Base-by-base conservation (phyloP, 2,888 invertebrate species). In the Parnassius apollo region DNA sequence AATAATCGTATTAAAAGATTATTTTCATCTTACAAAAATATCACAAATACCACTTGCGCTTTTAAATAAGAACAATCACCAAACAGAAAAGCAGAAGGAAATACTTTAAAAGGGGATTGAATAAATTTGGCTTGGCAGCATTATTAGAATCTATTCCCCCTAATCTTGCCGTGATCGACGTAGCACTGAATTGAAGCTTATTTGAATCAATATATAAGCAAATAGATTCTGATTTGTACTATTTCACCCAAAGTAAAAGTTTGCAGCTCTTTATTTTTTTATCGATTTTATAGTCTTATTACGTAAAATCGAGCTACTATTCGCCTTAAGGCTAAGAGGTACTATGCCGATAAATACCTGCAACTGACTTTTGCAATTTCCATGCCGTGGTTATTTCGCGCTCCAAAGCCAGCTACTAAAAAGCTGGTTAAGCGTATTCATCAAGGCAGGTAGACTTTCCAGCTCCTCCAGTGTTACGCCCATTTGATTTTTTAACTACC, bases 181-280 rank as follows among this genome's bases (percentile, higher is more conserved):
- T 58, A 18, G 57, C 52, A 25, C 49, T 44, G 57, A 52, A 57
- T 53, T 53, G 57, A 54, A 49, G 49, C 54, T 54, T 62, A 62
- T 48, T 62, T 49, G 48, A 57, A 62, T 62, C 57, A 62, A 62
- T 62, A 57, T 53, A 54, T 58, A 62, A 49, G 62, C 53, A 62
- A 62, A 61, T 42, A 62, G 57, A 62, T 53, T 4, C 44, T 10
- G 11, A 50, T 35, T 56, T 25, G 49, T 48, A 48, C 13, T 48
- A 9, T 48, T 48, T 9, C n/a, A 13, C 11, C 8, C 9, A 13
- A n/a, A 7, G 7, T n/a, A 48, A 46, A n/a, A 4, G 46, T 46
- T 7, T 13, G 13, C 13, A 48, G 4, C n/a, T 48, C 48, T n/a
- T 48, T n/a, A 13, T 13, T 48, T 48, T 13, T n/a, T 48, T 46